Percentiles rank a stretch among this genome's conserved stretches.
These are phyloP conservation scores for Cantharis rustica DNA, from an alignment of 2,888 invertebrate species.

Conservation along the genomic window DNA sequence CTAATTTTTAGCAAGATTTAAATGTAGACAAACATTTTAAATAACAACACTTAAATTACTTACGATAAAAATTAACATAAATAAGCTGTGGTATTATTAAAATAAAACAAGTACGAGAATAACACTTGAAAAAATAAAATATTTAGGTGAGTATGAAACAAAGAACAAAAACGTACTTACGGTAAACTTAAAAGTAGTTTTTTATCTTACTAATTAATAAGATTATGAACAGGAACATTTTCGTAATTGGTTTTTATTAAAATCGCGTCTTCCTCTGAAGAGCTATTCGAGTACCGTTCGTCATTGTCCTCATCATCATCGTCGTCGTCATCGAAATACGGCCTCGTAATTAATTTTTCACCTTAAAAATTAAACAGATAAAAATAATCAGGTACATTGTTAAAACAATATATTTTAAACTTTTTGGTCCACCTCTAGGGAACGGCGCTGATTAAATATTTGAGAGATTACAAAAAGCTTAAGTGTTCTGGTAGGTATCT, in stretches of 20 bases:
- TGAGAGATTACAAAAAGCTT: no score
- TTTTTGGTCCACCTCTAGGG: no score
- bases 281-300: constrained; percentile 40
- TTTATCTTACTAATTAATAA: constrained; percentile 1
- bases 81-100: background rate
- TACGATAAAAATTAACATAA: background rate
- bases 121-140: background rate
- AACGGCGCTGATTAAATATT: no score
- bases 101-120: constrained; percentile 1
- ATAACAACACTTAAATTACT: background rate
- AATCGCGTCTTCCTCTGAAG: constrained; percentile 40
- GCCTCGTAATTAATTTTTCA: constrained; percentile 56
- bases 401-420: no score
- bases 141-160: background rate
- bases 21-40: background rate
- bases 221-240: constrained; percentile 27
- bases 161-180: background rate
- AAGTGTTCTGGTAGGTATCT: no score
- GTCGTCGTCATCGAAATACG: constrained; percentile 76
- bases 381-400: no score
- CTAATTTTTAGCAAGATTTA: background rate
- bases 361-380: constrained; percentile 18
- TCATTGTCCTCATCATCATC: constrained; percentile 68
- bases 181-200: background rate
- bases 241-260: constrained; percentile 29